Conservation (phyloP, 2,888 invertebrate genomes). For the Scaptomyza tumidula region DNA sequence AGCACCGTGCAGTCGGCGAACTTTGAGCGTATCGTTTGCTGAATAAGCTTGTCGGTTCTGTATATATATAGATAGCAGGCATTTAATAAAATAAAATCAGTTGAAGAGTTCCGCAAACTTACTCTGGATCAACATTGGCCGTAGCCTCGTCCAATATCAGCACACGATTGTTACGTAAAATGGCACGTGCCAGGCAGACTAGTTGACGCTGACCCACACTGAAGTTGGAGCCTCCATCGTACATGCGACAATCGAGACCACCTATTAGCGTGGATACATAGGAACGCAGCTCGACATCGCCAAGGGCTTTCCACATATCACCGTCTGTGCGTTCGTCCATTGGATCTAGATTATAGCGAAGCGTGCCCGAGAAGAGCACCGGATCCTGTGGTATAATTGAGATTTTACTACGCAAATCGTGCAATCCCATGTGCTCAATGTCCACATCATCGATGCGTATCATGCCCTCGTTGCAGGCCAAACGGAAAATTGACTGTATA, state of each 20-base stretch:
- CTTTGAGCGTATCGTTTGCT: slow-evolving; percentile 91
- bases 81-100: not conserved
- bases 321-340: slow-evolving; percentile 90
- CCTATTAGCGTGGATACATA: slow-evolving; percentile 87
- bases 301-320: slow-evolving; percentile 91
- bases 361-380: slow-evolving; percentile 92
- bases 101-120: slow-evolving; percentile 75
- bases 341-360: slow-evolving; percentile 94
- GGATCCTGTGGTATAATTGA: slow-evolving; percentile 98
- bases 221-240: slow-evolving; percentile 92
- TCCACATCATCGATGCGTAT: slow-evolving; percentile 91
- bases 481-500: slow-evolving; percentile 92
- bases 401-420: slow-evolving; percentile 91
- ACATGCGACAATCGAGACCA: slow-evolving; percentile 88
- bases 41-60: slow-evolving; percentile 93
- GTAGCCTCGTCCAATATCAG: slow-evolving; percentile 96
- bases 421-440: slow-evolving; percentile 89
- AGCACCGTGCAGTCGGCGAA: slow-evolving; percentile 93
- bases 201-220: slow-evolving; percentile 95
- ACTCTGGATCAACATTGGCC: slow-evolving; percentile 95
- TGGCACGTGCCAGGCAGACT: slow-evolving; percentile 93
- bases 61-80: slow-evolving; percentile 70
- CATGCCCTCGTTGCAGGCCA: slow-evolving; percentile 91
- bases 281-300: slow-evolving; percentile 91
- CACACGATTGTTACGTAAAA: slow-evolving; percentile 91